Evolutionary conservation across 2,888 invertebrate genomes (phyloP), one percentile per base, ranked within the genome.

Genomic region (Dugesia japonica): DNA sequence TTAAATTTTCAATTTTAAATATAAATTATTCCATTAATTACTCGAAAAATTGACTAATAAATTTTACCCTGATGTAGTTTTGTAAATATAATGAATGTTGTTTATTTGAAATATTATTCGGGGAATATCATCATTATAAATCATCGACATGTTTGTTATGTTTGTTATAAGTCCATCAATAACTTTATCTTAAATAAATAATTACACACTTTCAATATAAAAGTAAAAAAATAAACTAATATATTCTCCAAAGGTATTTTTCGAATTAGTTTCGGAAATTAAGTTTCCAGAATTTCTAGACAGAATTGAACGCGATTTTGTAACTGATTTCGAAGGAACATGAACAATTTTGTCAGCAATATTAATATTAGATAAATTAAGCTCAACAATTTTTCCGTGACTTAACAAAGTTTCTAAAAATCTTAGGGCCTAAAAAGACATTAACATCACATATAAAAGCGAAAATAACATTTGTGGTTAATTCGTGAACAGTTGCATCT

Each of bases 401-500:
- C 9, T 4, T 56, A 56, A 56, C 17, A 56, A n/a, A 1, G 56
- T 20, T 56, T 56, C 56, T n/a, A 56, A 56, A n/a, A 56, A 56
- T 4, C 56, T 4, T n/a, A 56, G 23, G 4, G 56, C 56, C 56
- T 56, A 56, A 56, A 20, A 9, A 20, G 17, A 4, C 56, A 56
- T 9, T 56, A n/a, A 13, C 7, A 20, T 20, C 4, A 4, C 4
- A n/a, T 28, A 13, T 4, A 26, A 28, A 7, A 1, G 31, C 9
- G 7, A 33, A 56, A 75, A 26, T 20, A 17, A 75, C 75, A 75
- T 75, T 75, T 26, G 75, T 75, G 9, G 75, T 75, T 42, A 75
- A 71, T 56, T 75, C 75, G 26, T 75, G 75, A 42, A 75, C 75
- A 28, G 75, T 75, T 23, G 75, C 75, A 75, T 75, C 75, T n/a